Percentiles rank a stretch among this genome's conserved stretches.
Evolutionary conservation across 2,113 vertebrate species (phyloP).

Genomic region (Mesoclemmys tuberculata): DNA sequence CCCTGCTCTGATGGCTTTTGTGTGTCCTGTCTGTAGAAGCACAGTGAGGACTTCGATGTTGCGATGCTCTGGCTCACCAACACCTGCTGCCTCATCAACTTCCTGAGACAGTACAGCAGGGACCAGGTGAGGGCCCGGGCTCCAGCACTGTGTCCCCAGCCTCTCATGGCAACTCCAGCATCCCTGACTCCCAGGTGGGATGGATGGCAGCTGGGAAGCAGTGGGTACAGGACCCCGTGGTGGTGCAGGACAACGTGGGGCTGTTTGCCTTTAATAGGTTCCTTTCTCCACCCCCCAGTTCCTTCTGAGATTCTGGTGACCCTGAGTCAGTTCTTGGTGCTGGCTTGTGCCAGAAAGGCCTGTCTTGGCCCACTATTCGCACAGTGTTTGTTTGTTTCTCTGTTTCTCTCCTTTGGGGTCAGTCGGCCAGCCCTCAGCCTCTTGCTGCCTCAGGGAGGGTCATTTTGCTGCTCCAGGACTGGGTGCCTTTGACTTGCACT

Average conservation of each 20-base stretch:
- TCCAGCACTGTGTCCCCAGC: neutral
- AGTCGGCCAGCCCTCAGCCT: neutral
- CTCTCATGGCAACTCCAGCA: neutral
- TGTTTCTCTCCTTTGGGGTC: neutral
- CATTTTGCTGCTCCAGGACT: too few relatives aligned
- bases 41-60: slow-evolving; percentile 66
- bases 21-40: slow-evolving; percentile 71
- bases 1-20: too few relatives aligned
- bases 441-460: too few relatives aligned
- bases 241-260: neutral
- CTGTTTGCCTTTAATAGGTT: neutral
- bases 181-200: too few relatives aligned
- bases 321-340: neutral
- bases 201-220: neutral
- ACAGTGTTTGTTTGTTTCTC: neutral
- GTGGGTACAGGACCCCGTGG: neutral
- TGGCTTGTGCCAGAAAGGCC: neutral
- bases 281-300: too few relatives aligned
- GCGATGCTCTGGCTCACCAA: slow-evolving; percentile 84
- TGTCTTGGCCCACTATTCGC: too few relatives aligned
- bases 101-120: slow-evolving; percentile 77
- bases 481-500: too few relatives aligned
- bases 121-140: slow-evolving; percentile 52
- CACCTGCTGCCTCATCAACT: slow-evolving; percentile 75
- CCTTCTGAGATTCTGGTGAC: neutral